Conservation (phyloP, 2,888 invertebrate genomes). For the Rhimphoctona megacephalus region DNA sequence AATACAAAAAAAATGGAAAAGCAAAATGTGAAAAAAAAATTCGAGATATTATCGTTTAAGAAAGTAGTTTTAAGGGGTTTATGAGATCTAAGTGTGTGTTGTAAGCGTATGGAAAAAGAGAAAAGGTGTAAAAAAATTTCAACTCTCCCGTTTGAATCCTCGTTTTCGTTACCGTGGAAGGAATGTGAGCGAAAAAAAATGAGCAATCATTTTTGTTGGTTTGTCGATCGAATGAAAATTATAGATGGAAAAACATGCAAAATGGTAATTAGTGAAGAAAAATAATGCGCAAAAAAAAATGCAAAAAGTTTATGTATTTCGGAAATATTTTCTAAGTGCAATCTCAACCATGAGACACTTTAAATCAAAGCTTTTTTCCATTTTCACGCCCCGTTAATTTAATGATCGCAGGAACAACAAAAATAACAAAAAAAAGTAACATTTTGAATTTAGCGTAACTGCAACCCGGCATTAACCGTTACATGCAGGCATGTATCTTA, state of each 20-base stretch:
- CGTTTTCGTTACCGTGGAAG: background rate
- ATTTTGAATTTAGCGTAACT: conserved; percentile 37
- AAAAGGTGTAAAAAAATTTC: conserved; percentile 4
- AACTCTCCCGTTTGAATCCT: conserved; percentile 6
- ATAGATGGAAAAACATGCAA: conserved; percentile 7
- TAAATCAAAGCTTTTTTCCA: conserved; percentile 1
- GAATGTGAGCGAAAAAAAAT: conserved; percentile 45
- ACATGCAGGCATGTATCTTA: conserved; percentile 75
- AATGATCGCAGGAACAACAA: conserved; percentile 1
- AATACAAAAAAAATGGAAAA: conserved; percentile 53
- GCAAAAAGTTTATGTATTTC: conserved; percentile 4
- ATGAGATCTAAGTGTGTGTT: conserved; percentile 60
- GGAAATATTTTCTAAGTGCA: conserved; percentile 2
- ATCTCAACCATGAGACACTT: conserved; percentile 11
- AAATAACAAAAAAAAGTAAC: background rate
- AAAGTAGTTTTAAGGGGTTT: conserved; percentile 53
- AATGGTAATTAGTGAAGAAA: conserved; percentile 9
- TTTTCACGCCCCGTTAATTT: background rate
- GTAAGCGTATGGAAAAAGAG: conserved; percentile 46
- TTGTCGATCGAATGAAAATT: conserved; percentile 33
- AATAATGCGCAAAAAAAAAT: background rate
- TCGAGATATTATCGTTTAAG: conserved; percentile 45
- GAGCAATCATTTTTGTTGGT: conserved; percentile 40
- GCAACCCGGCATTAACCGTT: conserved; percentile 62
- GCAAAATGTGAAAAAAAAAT: conserved; percentile 58